Evolutionary conservation across 1,140 invertebrate species (phyloP).

Genomic region (Drosophila yakuba): DNA sequence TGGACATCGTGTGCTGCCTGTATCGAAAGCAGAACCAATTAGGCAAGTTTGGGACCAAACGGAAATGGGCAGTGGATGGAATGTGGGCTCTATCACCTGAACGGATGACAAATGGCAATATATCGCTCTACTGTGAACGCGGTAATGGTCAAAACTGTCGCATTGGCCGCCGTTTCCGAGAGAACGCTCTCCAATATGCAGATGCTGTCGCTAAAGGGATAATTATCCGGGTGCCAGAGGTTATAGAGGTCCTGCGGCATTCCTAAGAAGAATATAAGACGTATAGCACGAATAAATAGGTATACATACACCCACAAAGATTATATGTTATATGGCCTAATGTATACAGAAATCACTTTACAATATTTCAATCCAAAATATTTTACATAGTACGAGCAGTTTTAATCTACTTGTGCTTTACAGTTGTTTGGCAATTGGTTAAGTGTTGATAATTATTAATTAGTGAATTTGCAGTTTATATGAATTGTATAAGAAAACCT

Average conservation of each 20-base stretch:
- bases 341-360: neutral
- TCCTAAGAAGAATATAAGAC: slow-evolving; percentile 74
- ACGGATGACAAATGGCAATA: slow-evolving; percentile 93
- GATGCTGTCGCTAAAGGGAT: slow-evolving; percentile 90
- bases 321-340: neutral
- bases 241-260: slow-evolving; percentile 92
- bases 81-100: slow-evolving; percentile 84
- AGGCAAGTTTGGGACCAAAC: slow-evolving; percentile 18
- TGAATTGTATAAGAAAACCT: neutral
- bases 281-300: neutral
- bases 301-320: neutral
- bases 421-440: too few relatives aligned
- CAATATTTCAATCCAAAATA: neutral
- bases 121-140: slow-evolving; percentile 94
- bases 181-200: slow-evolving; percentile 91
- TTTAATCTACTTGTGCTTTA: too few relatives aligned
- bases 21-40: slow-evolving; percentile 43
- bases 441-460: neutral
- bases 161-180: slow-evolving; percentile 94
- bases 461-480: too few relatives aligned
- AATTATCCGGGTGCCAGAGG: slow-evolving; percentile 92
- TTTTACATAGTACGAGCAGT: neutral
- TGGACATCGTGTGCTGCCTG: slow-evolving; percentile 92
- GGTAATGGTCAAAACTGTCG: slow-evolving; percentile 96
- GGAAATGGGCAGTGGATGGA: neutral